Evolutionary conservation across 2,888 invertebrate species (phyloP), one percentile per base, ranked within the genome.

Genomic region (Melangyna quadrimaculata): DNA sequence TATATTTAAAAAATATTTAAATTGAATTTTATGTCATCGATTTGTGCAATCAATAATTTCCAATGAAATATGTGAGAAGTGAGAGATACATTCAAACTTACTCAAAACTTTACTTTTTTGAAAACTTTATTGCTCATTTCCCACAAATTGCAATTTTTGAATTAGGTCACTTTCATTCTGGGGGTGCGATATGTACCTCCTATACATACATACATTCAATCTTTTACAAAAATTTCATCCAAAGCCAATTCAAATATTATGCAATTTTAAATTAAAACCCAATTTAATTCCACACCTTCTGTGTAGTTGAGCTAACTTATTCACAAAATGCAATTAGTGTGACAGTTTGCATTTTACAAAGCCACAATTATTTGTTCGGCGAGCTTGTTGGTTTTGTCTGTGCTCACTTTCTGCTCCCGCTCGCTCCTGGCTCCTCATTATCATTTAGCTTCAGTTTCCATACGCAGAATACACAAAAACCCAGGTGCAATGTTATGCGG

Each of bases 301-400:
- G 0, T 24, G 14, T n/a, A 27, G 17, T 27, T 55, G 35, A 22
- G 22, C 32, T 51, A 48, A 51, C 67, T 45, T 67, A 67, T 73
- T 69, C 55, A 12, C 63, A 61, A 74, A 67, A 78, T 74, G 73
- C 73, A 78, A 83, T 83, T 83, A 78, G 82, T 83, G 82, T 69
- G 78, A 83, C 73, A 73, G 53, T 83, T 82, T 78, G 69, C 73
- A 83, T 63, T 83, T 70, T 55, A 59, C 67, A 70, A 78, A 73
- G 48, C 82, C 78, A 63, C 67, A 73, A 73, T 78, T 69, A 78
- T 83, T 78, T 61, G 73, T 35, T 55, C 55, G 32, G 40, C 55
- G 24, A 32, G 45, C 53, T 63, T 35, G 45, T 78, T 82, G 67
- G 78, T 67, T 67, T 53, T 59, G 51, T 27, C 8, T 24, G 24